Evolutionary conservation across 2,888 invertebrate species (phyloP).

Genomic region (Geotrupes spiniger): DNA sequence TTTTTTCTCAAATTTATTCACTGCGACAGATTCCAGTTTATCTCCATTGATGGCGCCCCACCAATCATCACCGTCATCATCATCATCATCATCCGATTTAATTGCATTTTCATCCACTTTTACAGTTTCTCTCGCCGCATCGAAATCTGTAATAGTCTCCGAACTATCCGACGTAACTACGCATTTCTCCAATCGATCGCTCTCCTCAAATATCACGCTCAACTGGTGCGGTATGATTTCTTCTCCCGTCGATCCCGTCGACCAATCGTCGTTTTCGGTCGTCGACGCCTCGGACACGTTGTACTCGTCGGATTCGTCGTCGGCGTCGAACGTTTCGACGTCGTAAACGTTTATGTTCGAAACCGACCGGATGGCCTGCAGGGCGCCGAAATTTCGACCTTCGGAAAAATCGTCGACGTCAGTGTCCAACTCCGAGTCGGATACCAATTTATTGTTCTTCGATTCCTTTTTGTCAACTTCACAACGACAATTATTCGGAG

Average conservation of each 20-base stretch:
- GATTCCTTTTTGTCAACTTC: neutral
- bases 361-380: slow-evolving; percentile 55
- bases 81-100: slow-evolving; percentile 14
- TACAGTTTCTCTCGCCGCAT: slow-evolving; percentile 20
- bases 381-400: slow-evolving; percentile 27
- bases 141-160: slow-evolving; percentile 29
- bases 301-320: slow-evolving; percentile 28
- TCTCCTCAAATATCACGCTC: slow-evolving; percentile 62
- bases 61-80: slow-evolving; percentile 22
- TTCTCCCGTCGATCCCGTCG: slow-evolving; percentile 33
- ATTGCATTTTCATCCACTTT: slow-evolving; percentile 13
- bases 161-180: slow-evolving; percentile 46
- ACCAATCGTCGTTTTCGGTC: slow-evolving; percentile 35
- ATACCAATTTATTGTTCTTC: too few relatives aligned
- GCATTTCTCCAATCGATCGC: slow-evolving; percentile 60
- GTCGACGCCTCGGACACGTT: slow-evolving; percentile 15
- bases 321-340: slow-evolving; percentile 25
- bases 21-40: too few relatives aligned
- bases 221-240: slow-evolving; percentile 52
- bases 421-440: slow-evolving; percentile 22
- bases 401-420: slow-evolving; percentile 34
- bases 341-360: slow-evolving; percentile 53
- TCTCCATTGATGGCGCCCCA: slow-evolving; percentile 23
- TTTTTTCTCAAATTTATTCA: too few relatives aligned
- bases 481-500: too few relatives aligned